Evolutionary conservation across 2,797 vertebrate genomes (phyloP), one percentile per base, ranked within the genome.

Genomic region (Morelia viridis): DNA sequence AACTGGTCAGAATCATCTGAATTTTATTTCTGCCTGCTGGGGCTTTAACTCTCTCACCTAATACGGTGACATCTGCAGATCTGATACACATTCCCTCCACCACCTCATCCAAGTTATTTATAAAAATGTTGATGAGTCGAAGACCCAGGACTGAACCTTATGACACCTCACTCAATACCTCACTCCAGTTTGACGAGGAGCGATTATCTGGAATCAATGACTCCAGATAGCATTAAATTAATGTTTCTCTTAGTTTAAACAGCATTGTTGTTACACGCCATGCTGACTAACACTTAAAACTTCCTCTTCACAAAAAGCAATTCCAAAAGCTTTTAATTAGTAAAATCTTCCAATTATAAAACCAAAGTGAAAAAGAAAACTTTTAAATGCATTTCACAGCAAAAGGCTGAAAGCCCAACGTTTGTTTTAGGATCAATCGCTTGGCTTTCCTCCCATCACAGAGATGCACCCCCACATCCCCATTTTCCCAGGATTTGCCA

Each of bases 261-360:
- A 96, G 92, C 95, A 94, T 94, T 94, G 95, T 94, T 96, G 96
- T 95, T 94, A 93, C 93, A 91, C 41, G 88, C 92, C 93, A 86
- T 68, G 88, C 90, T 19, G 0, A 13, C 22, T 41, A 58, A 50
- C 26, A 26, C 28, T 92, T 90, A 85, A 95, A 15, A 46, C 6
- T 8, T 9, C 17, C n/a, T 53, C 92, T 92, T 88, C 84, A 22
- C 90, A 89, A 94, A 80, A 95, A 95, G 93, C 93, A 64, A 88
- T 31, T 87, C 87, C 87, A 94, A 84, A 9, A 11, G 92, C 93
- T 95, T 94, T 96, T 15, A 95, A 96, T 89, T 89, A 94, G 88
- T 94, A 89, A 94, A 95, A 93, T 13, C 7, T 60, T 91, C 93
- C 94, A 91, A 89, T 91, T 58, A 13, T 46, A 80, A 46, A 46